Base-by-base conservation (phyloP, 2,113 vertebrate species). In the Callochromis pleurospilus region DNA sequence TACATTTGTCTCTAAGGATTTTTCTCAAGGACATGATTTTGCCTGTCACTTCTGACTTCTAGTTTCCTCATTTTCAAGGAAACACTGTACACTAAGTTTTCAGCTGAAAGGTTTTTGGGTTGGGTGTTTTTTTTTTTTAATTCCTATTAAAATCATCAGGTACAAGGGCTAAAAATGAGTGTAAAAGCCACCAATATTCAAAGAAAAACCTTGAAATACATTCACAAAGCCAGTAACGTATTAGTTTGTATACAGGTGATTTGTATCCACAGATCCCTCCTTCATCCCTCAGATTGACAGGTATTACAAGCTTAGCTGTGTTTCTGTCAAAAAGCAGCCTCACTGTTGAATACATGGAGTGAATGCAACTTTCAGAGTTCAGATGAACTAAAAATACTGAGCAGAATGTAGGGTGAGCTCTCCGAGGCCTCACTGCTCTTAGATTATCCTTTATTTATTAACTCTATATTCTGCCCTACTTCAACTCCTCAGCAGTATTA, bases 361-460 rank as follows among this genome's bases (percentile, higher is more conserved):
- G 42, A 51, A 29, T 8, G 40, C 70, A 31, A 31, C 2, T 77
- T 77, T 49, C 70, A 77, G 42, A 29, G 70, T 77, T 87, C 62
- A 83, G 65, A 62, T 75, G 60, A 70, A 88, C 81, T 84, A 88
- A 86, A 87, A 88, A 92, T 88, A 82, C 79, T 47, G 17, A 82
- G 75, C 84, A 55, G 88, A 86, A 87, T 91, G 83, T 86, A 83
- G 89, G 85, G 90, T 89, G 88, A 82, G 42, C 80, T 93, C 89
- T 88, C 82, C 21, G 82, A 90, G 80, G 86, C 82, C 56, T 79
- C 68, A 8, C 55, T 90, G 87, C 81, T 92, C 83, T 91, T 89
- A 90, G 58, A 84, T 89, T 75, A 91, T 91, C 79, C 83, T 84
- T 88, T 89, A 93, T 92, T 90, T 88, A 90, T 92, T 83, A 86